Evolutionary conservation across 1,140 invertebrate species (phyloP), one percentile per base, ranked within the genome.

Genomic region (Bombus picipes): DNA sequence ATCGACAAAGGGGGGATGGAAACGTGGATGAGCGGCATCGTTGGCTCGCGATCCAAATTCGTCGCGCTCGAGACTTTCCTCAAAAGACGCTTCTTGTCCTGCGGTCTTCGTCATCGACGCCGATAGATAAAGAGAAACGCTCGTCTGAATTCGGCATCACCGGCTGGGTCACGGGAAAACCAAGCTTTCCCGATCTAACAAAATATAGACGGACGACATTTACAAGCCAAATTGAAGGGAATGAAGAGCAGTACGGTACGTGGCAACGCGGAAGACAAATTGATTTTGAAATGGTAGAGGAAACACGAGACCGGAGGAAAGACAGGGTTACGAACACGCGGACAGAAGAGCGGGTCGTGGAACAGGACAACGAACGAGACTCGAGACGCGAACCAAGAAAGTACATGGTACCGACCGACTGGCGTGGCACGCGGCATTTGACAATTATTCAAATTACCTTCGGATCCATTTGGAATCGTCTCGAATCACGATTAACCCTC

Each of bases 221-320:
- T 94, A 94, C 93, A 94, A 94, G 92, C 92, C 93, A 94, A 94
- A 94, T 94, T 94, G 94, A 90, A 92, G 90, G 92, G 91, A 93
- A 93, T 92, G 91, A 92, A 93, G 92, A 92, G 90, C 79, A 59
- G 75, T 70, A 47, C n/a, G 81, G 87, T 89, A 87, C 90, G 88
- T 86, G 89, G 88, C 88, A 91, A 88, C n/a, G 53, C 88, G 87
- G 75, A 90, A 92, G 92, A 94, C 94, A 94, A 94, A 94, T 94
- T 94, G 94, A 94, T 94, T 94, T 93, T 92, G 93, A 93, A 94
- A 94, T 94, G 92, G 88, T 90, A 88, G 86, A 62, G 81, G 78
- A 88, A 90, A 88, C 83, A 84, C 82, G 68, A 57, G 47, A 22
- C 32, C 15, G 18, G 15, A 22, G 32, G 18, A 18, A 37, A 34